A percentile compares a stretch with the other conserved stretches of the same genome.
These are phyloP conservation scores for Limnodromus scolopaceus DNA, from an alignment of 2,797 vertebrate species.

Conservation along the genomic window DNA sequence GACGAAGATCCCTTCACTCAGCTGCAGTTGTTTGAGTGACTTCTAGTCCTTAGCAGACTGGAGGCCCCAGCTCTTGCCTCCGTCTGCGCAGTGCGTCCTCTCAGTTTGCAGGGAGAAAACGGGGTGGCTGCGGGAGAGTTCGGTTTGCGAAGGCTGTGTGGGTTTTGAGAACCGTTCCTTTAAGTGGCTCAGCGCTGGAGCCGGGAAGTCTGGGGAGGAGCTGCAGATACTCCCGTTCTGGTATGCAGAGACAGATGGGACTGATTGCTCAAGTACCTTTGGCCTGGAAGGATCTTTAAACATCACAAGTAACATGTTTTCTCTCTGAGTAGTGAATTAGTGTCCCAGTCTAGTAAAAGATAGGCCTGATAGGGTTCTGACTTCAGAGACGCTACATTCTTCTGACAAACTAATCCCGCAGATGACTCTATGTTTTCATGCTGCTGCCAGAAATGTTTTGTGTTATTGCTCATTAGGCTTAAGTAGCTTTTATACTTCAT, in stretches of 20 bases:
- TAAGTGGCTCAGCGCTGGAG: not conserved
- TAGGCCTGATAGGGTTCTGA: not conserved
- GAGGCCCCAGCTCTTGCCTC: not conserved
- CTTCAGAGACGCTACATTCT: not conserved
- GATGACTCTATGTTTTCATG: not conserved
- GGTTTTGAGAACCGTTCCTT: not conserved
- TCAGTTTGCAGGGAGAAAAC: not conserved
- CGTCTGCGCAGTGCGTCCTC: not conserved
- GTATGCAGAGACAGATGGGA: not conserved
- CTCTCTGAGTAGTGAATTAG: not conserved
- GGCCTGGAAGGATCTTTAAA: not conserved
- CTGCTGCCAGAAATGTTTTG: not conserved
- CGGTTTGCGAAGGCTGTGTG: not conserved
- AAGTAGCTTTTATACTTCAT: not conserved
- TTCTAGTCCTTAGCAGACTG: not conserved
- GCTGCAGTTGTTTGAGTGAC: not conserved
- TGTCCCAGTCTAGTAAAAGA: not conserved
- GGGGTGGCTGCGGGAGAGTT: not conserved
- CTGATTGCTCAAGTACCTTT: constrained; percentile 14
- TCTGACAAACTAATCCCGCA: not conserved
- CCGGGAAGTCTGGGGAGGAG: not conserved
- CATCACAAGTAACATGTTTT: not conserved
- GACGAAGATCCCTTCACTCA: not conserved
- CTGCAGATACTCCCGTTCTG: not conserved
- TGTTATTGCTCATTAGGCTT: not conserved